Percentiles rank a stretch among this genome's conserved stretches.
phyloP scores from a whole-genome alignment of 2,888 invertebrate genomes.

The Lordiphosa fenestrarum region DNA sequence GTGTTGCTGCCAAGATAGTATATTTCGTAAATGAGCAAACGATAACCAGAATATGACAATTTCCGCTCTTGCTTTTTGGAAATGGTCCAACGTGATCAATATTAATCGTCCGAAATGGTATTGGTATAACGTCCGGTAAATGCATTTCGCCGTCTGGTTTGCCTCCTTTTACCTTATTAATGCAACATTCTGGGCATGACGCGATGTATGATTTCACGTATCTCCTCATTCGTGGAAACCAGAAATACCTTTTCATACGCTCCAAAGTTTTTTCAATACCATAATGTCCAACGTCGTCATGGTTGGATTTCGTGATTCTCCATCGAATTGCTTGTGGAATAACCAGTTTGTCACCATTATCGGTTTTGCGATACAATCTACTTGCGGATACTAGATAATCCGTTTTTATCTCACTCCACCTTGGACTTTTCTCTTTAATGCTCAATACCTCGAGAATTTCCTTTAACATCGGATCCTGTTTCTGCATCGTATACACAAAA shows the following conservation, averaged over 20 bases:
- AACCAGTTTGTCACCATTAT: not conserved
- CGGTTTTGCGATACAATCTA: not conserved
- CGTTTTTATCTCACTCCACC: too few species aligned
- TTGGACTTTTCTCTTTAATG: too few species aligned
- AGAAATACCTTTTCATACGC: too few species aligned
- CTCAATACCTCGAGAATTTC: too few species aligned
- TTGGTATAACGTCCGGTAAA: not conserved
- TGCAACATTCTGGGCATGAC: too few species aligned
- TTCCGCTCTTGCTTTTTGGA: conserved; percentile 4
- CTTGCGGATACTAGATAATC: not conserved
- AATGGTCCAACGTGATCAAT: conserved; percentile 9
- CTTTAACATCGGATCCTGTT: too few species aligned
- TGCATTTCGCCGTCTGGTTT: not conserved
- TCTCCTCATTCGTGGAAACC: too few species aligned
- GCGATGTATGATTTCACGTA: too few species aligned
- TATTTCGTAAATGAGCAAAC: conserved; percentile 1
- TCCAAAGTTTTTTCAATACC: too few species aligned
- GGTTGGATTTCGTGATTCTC: not conserved
- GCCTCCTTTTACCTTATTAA: not conserved
- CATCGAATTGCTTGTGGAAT: conserved; percentile 1
- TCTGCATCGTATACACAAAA: not conserved
- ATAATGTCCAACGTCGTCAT: not conserved
- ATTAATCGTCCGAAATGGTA: conserved; percentile 2
- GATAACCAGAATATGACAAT: not conserved
- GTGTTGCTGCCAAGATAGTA: not conserved